A percentile compares a stretch with the other conserved stretches of the same genome.
phyloP scores from a whole-genome alignment of 2,113 vertebrate species.

The Leptocoma aspasia region DNA sequence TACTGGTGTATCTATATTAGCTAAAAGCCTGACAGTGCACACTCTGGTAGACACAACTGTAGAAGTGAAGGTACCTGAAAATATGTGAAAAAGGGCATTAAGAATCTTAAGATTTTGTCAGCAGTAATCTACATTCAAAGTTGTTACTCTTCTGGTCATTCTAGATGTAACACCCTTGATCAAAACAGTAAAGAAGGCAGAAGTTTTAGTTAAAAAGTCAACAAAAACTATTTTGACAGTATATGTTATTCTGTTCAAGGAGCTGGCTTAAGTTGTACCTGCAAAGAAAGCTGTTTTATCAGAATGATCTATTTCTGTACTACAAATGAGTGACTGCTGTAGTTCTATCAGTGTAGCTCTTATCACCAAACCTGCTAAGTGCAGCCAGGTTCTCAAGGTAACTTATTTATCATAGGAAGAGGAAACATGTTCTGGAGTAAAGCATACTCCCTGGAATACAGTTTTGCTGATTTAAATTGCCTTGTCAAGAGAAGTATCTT shows the following conservation, averaged over 20 bases:
- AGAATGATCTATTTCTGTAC: not conserved
- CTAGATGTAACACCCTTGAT: not conserved
- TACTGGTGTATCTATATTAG: not conserved
- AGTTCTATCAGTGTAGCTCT: constrained; percentile 20
- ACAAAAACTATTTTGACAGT: not conserved
- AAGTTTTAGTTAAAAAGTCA: not conserved
- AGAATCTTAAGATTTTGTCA: not conserved
- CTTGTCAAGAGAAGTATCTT: not conserved
- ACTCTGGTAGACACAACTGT: not conserved
- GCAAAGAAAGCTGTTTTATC: constrained; percentile 11
- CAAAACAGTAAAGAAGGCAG: not conserved
- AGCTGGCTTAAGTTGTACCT: not conserved
- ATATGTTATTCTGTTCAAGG: not conserved
- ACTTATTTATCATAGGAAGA: constrained; percentile 15
- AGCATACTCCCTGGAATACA: not conserved
- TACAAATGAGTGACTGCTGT: not conserved
- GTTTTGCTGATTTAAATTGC: not conserved
- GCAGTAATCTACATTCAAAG: not conserved
- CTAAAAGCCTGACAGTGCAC: not conserved
- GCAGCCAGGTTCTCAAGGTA: constrained; percentile 1
- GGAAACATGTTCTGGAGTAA: not conserved
- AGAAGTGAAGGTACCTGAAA: not conserved
- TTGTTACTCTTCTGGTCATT: not conserved
- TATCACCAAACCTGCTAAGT: constrained; percentile 29
- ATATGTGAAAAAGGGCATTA: not conserved